Conservation (phyloP, 2,797 vertebrate genomes). For the Pseudomugil gertrudae region DNA sequence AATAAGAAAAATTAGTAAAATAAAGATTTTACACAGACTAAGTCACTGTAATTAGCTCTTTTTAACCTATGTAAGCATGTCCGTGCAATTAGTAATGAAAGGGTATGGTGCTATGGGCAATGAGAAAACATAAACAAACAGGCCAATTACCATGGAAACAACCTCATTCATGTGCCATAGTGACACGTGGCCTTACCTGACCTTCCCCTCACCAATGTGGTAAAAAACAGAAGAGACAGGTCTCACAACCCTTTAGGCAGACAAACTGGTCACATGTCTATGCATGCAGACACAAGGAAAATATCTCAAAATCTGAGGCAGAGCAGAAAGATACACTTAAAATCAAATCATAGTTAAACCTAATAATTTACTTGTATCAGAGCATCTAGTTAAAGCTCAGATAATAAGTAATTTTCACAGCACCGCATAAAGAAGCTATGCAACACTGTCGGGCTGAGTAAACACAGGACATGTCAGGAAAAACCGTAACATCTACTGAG, state of each 20-base stretch:
- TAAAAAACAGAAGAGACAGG: constrained; percentile 37
- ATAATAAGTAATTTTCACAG: not conserved
- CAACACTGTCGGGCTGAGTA: constrained; percentile 7
- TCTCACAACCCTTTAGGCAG: constrained; percentile 8
- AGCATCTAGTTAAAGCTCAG: constrained; percentile 2
- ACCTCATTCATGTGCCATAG: constrained; percentile 34
- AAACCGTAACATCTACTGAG: constrained; percentile 9
- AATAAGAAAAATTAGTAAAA: not conserved
- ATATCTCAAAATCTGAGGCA: constrained; percentile 2
- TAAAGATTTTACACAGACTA: not conserved
- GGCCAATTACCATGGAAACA: constrained; percentile 61
- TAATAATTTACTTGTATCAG: constrained; percentile 10
- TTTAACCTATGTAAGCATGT: constrained; percentile 15
- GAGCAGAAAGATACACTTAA: not conserved
- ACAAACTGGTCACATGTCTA: constrained; percentile 10
- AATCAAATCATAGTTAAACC: constrained; percentile 11
- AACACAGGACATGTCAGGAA: constrained; percentile 17
- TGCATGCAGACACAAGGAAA: constrained; percentile 13
- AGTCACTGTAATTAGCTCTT: too few species aligned
- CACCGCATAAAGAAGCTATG: not conserved
- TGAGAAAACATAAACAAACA: constrained; percentile 56
- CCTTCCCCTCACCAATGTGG: constrained; percentile 36
- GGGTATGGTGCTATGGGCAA: constrained; percentile 18
- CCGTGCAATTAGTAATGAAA: constrained; percentile 44
- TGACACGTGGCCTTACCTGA: constrained; percentile 51